Conservation (phyloP, 2,888 invertebrate species). For the Esperia sulphurella region DNA sequence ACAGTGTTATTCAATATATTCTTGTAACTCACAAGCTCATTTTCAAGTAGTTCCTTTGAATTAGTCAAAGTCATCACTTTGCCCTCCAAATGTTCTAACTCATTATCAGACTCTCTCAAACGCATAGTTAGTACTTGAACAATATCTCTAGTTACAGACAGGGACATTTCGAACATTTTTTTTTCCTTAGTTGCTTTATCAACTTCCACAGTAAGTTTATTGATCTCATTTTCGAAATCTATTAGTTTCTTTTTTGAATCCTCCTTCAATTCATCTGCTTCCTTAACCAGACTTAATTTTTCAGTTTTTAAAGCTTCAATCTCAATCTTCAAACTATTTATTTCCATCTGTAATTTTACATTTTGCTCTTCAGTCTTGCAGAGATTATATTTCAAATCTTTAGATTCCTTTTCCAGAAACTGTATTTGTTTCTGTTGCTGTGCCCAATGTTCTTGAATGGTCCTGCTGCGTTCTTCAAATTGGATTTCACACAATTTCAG, state of each 20-base stretch:
- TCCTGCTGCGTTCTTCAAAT: constrained; percentile 62
- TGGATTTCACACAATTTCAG: constrained; percentile 69
- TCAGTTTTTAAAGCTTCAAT: constrained; percentile 44
- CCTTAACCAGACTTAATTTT: constrained; percentile 37
- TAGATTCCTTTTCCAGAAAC: constrained; percentile 51
- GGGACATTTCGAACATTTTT: constrained; percentile 77
- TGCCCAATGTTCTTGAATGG: constrained; percentile 56
- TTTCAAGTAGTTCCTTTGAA: constrained; percentile 54
- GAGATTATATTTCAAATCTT: constrained; percentile 50
- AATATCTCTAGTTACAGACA: constrained; percentile 78
- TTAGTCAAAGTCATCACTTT: constrained; percentile 50
- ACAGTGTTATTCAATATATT: constrained; percentile 52
- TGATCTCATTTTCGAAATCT: constrained; percentile 64
- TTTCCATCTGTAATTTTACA: constrained; percentile 43
- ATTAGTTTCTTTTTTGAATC: constrained; percentile 53
- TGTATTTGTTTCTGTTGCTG: constrained; percentile 54
- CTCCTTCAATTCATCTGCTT: constrained; percentile 53
- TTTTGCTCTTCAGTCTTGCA: constrained; percentile 50
- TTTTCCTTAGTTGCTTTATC: constrained; percentile 71
- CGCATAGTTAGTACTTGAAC: constrained; percentile 79
- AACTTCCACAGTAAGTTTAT: constrained; percentile 61
- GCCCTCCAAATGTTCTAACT: constrained; percentile 75
- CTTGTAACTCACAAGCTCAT: constrained; percentile 54
- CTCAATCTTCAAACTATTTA: constrained; percentile 45
- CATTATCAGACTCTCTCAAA: constrained; percentile 78